phyloP scores from a whole-genome alignment of 2,113 vertebrate species.

The Etia nguti region DNA sequence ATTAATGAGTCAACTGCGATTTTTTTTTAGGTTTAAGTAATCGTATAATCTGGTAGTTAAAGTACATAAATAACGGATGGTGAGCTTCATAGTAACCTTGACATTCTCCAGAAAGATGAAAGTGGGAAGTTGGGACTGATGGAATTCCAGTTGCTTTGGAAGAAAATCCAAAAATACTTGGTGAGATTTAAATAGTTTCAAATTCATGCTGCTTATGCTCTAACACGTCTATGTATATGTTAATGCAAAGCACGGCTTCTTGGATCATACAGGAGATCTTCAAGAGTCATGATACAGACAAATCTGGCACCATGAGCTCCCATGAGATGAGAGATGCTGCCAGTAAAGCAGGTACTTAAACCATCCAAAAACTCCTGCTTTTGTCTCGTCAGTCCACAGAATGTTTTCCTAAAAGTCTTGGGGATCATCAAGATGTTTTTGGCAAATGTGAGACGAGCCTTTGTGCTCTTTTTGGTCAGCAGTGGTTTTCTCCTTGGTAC shows the following conservation, averaged over 20 bases:
- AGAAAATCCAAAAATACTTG: slow-evolving; percentile 72
- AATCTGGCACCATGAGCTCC: slow-evolving; percentile 63
- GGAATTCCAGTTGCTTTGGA: slow-evolving; percentile 70
- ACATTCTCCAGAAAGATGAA: slow-evolving; percentile 65
- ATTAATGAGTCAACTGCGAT: neutral
- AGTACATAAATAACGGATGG: neutral
- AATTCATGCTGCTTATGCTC: neutral
- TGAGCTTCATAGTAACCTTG: slow-evolving; percentile 22
- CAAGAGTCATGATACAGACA: slow-evolving; percentile 42
- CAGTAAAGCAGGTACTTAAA: slow-evolving; percentile 47
- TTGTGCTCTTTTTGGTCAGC: neutral
- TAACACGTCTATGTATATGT: neutral
- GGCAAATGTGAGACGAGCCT: neutral
- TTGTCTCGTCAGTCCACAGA: neutral
- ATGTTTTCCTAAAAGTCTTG: neutral
- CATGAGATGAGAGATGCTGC: slow-evolving; percentile 59
- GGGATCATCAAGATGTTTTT: neutral
- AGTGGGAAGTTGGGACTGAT: slow-evolving; percentile 60
- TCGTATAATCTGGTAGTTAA: neutral
- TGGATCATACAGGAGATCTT: slow-evolving; percentile 50
- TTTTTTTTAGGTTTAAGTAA: neutral
- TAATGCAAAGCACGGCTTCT: neutral
- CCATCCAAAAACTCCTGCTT: neutral
- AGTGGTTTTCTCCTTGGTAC: neutral
- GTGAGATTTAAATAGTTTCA: slow-evolving; percentile 26